Percentiles rank a stretch among this genome's conserved stretches.
phyloP scores from a whole-genome alignment of 2,113 vertebrate genomes.

The Psittacus erithacus region DNA sequence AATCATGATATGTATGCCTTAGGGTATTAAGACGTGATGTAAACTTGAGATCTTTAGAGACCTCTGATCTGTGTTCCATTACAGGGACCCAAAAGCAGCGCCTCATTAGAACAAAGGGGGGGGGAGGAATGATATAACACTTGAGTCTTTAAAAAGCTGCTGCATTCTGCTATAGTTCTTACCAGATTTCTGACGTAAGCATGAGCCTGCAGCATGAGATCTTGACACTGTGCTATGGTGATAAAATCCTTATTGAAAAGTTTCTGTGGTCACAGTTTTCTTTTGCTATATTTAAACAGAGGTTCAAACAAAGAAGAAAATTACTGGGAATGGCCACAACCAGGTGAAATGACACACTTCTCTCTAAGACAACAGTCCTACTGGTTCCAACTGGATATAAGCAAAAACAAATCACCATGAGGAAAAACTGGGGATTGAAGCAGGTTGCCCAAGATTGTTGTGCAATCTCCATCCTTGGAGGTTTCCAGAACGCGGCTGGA shows the following conservation, averaged over 20 bases:
- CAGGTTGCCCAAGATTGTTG: background rate
- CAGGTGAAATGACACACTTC: background rate
- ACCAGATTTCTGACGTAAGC: background rate
- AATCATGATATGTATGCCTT: background rate
- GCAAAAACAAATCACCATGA: background rate
- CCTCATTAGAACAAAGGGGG: background rate
- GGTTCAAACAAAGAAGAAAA: background rate
- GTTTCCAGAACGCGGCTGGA: background rate
- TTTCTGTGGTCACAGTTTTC: background rate
- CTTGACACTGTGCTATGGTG: background rate
- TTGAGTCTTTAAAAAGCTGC: background rate
- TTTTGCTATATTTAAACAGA: background rate
- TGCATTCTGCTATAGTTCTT: background rate
- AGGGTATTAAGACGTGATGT: background rate
- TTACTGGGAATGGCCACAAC: background rate
- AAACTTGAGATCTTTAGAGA: slow-evolving; percentile 4
- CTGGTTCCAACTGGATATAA: background rate
- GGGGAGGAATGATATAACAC: background rate
- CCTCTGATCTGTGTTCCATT: background rate
- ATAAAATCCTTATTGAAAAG: background rate
- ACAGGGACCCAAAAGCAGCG: background rate
- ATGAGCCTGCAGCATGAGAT: background rate
- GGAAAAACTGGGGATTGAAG: background rate
- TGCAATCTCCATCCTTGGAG: background rate
- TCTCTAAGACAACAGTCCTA: background rate